Percentiles rank a stretch among this genome's conserved stretches.
phyloP scores from a whole-genome alignment of 2,888 invertebrate species.

The Alentia gelatinosa region DNA sequence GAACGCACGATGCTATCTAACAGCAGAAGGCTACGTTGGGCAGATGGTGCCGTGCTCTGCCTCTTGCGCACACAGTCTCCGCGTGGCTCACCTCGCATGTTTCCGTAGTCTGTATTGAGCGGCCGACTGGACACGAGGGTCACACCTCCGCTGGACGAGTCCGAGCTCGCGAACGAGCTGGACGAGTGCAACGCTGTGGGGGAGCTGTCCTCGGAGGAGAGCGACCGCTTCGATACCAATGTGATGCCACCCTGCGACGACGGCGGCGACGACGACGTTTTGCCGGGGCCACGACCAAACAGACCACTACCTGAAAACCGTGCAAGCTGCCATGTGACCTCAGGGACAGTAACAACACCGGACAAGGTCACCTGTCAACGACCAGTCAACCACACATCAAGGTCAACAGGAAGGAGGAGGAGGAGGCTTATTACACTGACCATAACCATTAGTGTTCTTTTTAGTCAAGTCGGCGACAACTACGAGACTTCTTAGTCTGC shows the following conservation, averaged over 20 bases:
- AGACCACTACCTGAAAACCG: slow-evolving; percentile 41
- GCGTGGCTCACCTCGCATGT: slow-evolving; percentile 36
- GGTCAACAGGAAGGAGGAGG: too few relatives aligned
- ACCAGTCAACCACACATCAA: too few relatives aligned
- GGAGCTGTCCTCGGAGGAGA: slow-evolving; percentile 62
- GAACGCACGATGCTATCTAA: too few relatives aligned
- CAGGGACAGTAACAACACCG: background rate
- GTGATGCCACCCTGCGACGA: slow-evolving; percentile 57
- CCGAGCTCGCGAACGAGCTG: background rate
- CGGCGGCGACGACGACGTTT: background rate
- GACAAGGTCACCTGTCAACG: background rate
- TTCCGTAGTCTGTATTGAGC: slow-evolving; percentile 66
- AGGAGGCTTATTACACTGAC: too few relatives aligned
- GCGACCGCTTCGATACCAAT: slow-evolving; percentile 61
- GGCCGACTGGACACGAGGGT: slow-evolving; percentile 74
- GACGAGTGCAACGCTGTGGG: slow-evolving; percentile 49
- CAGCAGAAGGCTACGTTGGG: too few relatives aligned
- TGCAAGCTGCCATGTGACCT: background rate
- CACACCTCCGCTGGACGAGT: slow-evolving; percentile 68
- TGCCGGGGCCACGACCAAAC: background rate
- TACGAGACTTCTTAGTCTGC: too few relatives aligned
- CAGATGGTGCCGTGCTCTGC: too few relatives aligned
- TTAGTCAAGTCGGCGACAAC: too few relatives aligned
- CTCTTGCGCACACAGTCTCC: too few relatives aligned
- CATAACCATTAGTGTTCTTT: too few relatives aligned